Percentiles rank a stretch among this genome's conserved stretches.
phyloP scores from a whole-genome alignment of 1,140 invertebrate species.

The Drosophila leontia region DNA sequence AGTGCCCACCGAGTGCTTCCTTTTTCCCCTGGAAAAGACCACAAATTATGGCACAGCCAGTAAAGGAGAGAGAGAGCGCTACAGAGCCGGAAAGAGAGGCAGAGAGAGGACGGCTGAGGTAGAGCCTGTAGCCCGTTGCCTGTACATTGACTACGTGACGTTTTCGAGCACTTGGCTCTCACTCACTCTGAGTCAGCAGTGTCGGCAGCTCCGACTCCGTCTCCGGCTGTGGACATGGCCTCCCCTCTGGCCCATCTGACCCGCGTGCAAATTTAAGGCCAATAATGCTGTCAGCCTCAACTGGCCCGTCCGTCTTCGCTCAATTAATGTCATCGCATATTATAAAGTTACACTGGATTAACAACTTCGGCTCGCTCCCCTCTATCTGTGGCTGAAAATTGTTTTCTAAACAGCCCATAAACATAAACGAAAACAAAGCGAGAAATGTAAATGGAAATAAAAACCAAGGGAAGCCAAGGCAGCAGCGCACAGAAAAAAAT shows the following conservation, averaged over 20 bases:
- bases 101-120: neutral
- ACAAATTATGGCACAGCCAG: constrained; percentile 72
- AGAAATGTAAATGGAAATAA: constrained; percentile 82
- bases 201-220: constrained; percentile 29
- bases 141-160: constrained; percentile 52
- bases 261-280: constrained; percentile 70
- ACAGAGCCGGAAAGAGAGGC: neutral
- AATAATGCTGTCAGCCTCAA: constrained; percentile 81
- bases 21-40: constrained; percentile 68
- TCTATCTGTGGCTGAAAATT: constrained; percentile 60
- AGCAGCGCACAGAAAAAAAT: constrained; percentile 5
- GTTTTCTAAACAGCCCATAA: constrained; percentile 82
- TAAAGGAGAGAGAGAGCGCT: constrained; percentile 5
- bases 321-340: constrained; percentile 80
- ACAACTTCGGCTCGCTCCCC: constrained; percentile 40
- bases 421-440: constrained; percentile 82
- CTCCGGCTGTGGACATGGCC: constrained; percentile 10
- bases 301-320: constrained; percentile 67
- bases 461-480: constrained; percentile 61
- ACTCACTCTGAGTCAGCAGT: constrained; percentile 50
- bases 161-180: constrained; percentile 54
- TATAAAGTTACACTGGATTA: constrained; percentile 74
- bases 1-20: constrained; percentile 40
- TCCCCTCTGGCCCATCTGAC: constrained; percentile 15
- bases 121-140: constrained; percentile 20